Base-by-base conservation (phyloP, 2,113 vertebrate species). In the Colinus virginianus region DNA sequence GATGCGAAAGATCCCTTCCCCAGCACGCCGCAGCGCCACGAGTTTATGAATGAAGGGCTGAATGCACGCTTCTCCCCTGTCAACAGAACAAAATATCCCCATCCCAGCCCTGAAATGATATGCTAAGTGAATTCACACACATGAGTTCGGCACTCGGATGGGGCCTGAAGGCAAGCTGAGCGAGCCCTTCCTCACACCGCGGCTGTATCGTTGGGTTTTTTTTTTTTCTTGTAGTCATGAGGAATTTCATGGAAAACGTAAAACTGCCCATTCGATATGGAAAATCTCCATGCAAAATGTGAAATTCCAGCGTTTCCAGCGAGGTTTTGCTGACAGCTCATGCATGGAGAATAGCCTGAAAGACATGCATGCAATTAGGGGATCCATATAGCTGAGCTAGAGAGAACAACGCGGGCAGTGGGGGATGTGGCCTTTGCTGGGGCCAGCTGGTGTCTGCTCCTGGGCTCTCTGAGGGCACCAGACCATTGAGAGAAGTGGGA, bases 321-420 rank as follows among this genome's bases (percentile, higher is more conserved):
- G 64, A 95, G 91, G 95, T 96, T 95, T 96, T 96, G 90, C 95
- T 95, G 94, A 94, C 94, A 95, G 93, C 84, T 94, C 94, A 94
- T 96, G 96, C 94, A 96, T 96, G 95, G 95, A 94, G 95, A 96
- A 96, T 96, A 95, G 96, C 72, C 93, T 96, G 95, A 95, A 94
- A 96, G 95, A 93, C 91, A 91, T 78, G 94, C 94, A 96, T 96
- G 96, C 95, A 86, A 95, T 94, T 96, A 96, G 71, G 77, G 87
- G 91, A 79, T 80, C 85, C 93, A 43, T 45, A 91, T 64, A 95
- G 94, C 61, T 15, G 19, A 53, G 95, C 89, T 38, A 85, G 64
- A 12, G 90, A 80, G 95, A 96, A 95, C 91, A 94, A 94, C 45
- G 0, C 89, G 74, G 95, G 91, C 95, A 6, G 95, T 91, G 95